A percentile compares a stretch with the other conserved stretches of the same genome.
Conservation (phyloP, 2,113 vertebrate species). For the Rostratula benghalensis region DNA sequence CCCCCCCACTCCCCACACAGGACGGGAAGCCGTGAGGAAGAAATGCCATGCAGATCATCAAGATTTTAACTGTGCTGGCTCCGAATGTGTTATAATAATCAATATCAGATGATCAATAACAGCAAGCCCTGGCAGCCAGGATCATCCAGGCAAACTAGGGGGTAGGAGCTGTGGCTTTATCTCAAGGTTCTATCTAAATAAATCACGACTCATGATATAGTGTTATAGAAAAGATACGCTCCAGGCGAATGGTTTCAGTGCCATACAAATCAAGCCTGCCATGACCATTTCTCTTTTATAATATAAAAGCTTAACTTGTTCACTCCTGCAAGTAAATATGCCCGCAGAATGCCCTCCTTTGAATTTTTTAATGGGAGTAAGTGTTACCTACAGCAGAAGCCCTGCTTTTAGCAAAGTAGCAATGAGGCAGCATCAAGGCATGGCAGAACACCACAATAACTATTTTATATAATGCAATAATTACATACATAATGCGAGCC, state of each 20-base stretch:
- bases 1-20: not conserved
- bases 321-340: not conserved
- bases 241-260: not conserved
- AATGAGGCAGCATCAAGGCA: not conserved
- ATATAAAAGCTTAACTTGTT: not conserved
- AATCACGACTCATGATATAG: not conserved
- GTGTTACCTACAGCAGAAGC: not conserved
- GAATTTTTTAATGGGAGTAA: not conserved
- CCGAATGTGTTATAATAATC: not conserved
- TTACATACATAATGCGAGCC: not conserved
- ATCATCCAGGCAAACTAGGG: not conserved
- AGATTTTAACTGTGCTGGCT: slow-evolving; percentile 50
- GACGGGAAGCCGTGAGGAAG: not conserved
- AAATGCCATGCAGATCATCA: not conserved
- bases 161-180: slow-evolving; percentile 34
- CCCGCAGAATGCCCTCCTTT: accelerated
- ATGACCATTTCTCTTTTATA: not conserved
- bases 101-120: slow-evolving; percentile 55
- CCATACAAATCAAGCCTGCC: not conserved
- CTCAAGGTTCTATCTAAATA: not conserved
- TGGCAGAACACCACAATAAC: not conserved
- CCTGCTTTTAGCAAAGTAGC: not conserved
- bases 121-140: not conserved
- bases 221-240: slow-evolving; percentile 16
- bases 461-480: slow-evolving; percentile 28